Percentiles rank a stretch among this genome's conserved stretches.
phyloP scores from a whole-genome alignment of 2,113 vertebrate genomes.

The Osmerus mordax region DNA sequence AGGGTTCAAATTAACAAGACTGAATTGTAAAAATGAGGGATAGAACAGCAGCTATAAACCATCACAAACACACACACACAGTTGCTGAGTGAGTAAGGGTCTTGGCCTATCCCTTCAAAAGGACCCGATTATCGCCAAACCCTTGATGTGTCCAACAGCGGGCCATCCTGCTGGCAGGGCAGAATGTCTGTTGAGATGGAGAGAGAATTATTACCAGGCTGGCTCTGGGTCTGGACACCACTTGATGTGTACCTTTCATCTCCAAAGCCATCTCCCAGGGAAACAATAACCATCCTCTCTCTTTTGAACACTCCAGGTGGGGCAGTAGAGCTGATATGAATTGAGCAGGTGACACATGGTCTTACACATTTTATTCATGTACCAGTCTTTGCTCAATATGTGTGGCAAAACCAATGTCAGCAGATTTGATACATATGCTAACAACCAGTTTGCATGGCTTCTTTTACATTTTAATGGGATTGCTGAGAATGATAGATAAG shows the following conservation, averaged over 20 bases:
- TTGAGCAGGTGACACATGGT: conserved; percentile 28
- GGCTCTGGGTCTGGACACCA: conserved; percentile 22
- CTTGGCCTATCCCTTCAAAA: conserved; percentile 34
- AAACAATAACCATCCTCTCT: conserved; percentile 41
- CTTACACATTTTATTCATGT: conserved; percentile 14
- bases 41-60: not conserved
- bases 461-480: conserved; percentile 60
- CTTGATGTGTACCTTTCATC: conserved; percentile 57
- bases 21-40: not conserved
- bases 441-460: conserved; percentile 25
- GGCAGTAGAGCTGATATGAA: conserved; percentile 37
- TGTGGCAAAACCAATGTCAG: conserved; percentile 23
- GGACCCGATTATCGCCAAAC: conserved; percentile 24
- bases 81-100: not conserved
- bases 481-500: conserved; percentile 41
- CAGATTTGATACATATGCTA: conserved; percentile 43
- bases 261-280: conserved; percentile 49
- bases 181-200: conserved; percentile 29
- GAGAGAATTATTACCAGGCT: conserved; percentile 48
- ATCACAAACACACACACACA: conserved; percentile 6
- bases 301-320: conserved; percentile 54
- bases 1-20: not conserved
- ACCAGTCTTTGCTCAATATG: conserved; percentile 20
- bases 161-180: conserved; percentile 32
- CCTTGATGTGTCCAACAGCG: conserved; percentile 39